These are phyloP conservation scores for Tenthredo amoena DNA, from an alignment of 2,888 invertebrate species.

Conservation along the genomic window DNA sequence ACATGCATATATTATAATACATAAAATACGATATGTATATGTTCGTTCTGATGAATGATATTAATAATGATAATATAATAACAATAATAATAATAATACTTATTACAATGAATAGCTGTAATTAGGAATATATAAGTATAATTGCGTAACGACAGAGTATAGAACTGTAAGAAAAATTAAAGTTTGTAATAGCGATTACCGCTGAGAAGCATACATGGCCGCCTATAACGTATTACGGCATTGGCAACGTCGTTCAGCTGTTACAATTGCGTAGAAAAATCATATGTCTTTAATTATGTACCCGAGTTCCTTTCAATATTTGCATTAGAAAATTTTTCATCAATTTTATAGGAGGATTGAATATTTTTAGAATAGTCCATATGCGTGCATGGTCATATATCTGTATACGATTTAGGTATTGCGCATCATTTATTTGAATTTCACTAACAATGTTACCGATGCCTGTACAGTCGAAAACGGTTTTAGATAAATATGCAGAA, in stretches of 20 bases:
- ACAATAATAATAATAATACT: constrained; percentile 16
- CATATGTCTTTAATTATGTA: too few relatives aligned
- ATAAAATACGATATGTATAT: background rate
- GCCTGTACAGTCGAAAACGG: background rate
- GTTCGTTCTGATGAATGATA: background rate
- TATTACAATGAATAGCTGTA: constrained; percentile 8
- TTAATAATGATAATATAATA: constrained; percentile 27
- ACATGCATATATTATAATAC: background rate
- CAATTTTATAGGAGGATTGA: background rate
- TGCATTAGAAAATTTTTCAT: background rate
- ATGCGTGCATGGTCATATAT: too few relatives aligned
- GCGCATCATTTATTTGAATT: background rate
- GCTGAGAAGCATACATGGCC: background rate
- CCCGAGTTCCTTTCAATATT: background rate
- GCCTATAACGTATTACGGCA: background rate
- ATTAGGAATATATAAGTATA: background rate
- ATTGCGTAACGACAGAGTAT: background rate
- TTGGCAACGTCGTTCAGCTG: too few relatives aligned
- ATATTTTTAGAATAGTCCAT: background rate
- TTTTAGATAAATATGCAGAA: background rate
- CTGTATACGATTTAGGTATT: background rate
- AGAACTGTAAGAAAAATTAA: background rate
- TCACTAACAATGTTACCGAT: background rate
- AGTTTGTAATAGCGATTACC: background rate
- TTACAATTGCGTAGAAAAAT: too few relatives aligned